These are phyloP conservation scores for Lepilemur septentrionalis DNA, from an alignment of 2,797 vertebrate genomes.

Conservation along the genomic window DNA sequence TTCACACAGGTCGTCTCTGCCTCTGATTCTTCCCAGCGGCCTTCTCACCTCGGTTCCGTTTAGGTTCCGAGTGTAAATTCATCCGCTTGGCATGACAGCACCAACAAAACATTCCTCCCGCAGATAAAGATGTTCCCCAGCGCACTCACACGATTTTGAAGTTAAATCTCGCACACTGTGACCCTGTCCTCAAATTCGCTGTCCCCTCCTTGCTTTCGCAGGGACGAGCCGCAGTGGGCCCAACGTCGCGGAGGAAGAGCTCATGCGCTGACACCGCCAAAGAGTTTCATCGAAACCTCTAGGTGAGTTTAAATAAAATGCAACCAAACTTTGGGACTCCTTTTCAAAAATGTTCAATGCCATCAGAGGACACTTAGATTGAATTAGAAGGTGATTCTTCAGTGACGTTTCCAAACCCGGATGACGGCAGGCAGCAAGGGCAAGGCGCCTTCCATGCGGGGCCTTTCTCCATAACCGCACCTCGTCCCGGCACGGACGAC, in stretches of 20 bases:
- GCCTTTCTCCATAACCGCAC: rapidly evolving
- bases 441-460: rapidly evolving
- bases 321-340: neutral
- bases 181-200: rapidly evolving
- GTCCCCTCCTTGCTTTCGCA: neutral
- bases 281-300: neutral
- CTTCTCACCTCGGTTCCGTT: neutral
- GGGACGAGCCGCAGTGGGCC: rapidly evolving
- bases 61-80: neutral
- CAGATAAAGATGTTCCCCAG: neutral
- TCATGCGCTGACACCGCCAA: rapidly evolving
- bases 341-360: rapidly evolving
- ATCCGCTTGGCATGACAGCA: neutral
- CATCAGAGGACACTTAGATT: rapidly evolving
- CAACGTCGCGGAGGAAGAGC: no score
- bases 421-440: rapidly evolving
- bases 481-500: no score
- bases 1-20: rapidly evolving
- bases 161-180: rapidly evolving
- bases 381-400: rapidly evolving
- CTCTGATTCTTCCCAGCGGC: rapidly evolving
- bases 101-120: neutral
- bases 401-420: rapidly evolving
- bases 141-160: rapidly evolving
- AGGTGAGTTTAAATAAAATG: neutral